Conservation (phyloP, 2,113 vertebrate genomes). For the Bubo scandiacus region DNA sequence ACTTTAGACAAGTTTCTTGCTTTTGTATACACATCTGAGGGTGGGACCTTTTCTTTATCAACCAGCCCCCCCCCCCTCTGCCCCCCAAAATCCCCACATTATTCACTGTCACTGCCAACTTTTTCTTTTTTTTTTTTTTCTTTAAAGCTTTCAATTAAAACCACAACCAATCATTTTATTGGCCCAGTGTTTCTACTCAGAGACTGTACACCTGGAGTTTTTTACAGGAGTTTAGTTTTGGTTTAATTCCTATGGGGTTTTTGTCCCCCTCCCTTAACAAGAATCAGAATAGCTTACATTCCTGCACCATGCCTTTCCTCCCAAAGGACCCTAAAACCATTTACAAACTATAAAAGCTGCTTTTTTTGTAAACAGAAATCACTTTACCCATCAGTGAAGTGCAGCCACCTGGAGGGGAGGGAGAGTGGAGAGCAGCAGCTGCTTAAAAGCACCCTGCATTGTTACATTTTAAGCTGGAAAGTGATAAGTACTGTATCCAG, state of each 20-base stretch:
- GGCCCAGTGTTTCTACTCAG: not conserved
- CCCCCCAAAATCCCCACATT: not conserved
- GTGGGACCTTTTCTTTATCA: not conserved
- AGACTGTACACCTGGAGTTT: conserved; percentile 17
- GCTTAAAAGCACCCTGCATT: not conserved
- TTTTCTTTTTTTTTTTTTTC: not conserved
- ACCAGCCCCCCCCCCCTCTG: fast-evolving
- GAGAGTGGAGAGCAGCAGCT: conserved; percentile 21
- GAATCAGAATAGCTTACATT: conserved; percentile 56
- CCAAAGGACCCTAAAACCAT: conserved; percentile 52
- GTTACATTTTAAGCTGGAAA: conserved; percentile 14
- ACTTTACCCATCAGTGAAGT: conserved; percentile 43
- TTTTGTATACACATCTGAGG: not conserved
- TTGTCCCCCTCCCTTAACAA: not conserved
- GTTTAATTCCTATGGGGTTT: not conserved
- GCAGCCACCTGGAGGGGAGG: conserved; percentile 41
- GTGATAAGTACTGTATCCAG: not conserved
- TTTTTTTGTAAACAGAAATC: conserved; percentile 65
- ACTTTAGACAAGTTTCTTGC: not conserved
- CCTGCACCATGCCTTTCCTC: conserved; percentile 36
- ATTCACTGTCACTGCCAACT: not conserved
- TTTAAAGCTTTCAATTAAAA: not conserved
- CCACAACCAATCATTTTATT: not conserved
- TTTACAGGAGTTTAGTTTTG: conserved; percentile 41
- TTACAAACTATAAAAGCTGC: conserved; percentile 59